Conservation (phyloP, 2,797 vertebrate genomes). For the Enteromius argenteus region DNA sequence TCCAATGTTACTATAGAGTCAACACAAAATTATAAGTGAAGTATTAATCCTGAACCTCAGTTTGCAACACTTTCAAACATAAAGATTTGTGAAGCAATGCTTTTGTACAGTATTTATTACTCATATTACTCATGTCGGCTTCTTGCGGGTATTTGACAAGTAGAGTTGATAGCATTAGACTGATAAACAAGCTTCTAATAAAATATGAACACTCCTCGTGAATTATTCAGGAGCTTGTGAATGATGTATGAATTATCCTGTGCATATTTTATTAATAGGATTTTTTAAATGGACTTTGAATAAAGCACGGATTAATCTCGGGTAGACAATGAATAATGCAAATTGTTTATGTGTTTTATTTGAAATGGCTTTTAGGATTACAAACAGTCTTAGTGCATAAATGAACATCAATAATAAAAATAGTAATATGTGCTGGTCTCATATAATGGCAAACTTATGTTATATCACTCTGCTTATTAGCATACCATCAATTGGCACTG, state of each 20-base stretch:
- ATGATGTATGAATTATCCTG: constrained; percentile 79
- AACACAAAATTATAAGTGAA: neutral
- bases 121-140: constrained; percentile 8
- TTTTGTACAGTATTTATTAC: constrained; percentile 40
- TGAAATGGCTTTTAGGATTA: constrained; percentile 17
- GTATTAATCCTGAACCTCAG: neutral
- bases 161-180: constrained; percentile 56
- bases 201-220: constrained; percentile 71
- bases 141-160: constrained; percentile 54
- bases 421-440: neutral
- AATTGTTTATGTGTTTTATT: constrained; percentile 8
- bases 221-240: constrained; percentile 81
- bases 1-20: neutral
- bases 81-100: neutral
- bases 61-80: neutral
- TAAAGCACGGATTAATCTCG: constrained; percentile 79
- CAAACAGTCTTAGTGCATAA: neutral
- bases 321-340: constrained; percentile 77
- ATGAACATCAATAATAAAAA: neutral
- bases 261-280: constrained; percentile 84
- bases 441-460: neutral
- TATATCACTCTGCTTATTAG: neutral
- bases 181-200: constrained; percentile 71
- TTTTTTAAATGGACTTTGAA: constrained; percentile 80
- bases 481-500: neutral